phyloP scores from a whole-genome alignment of 2,113 vertebrate species.

The Antigone vipio region DNA sequence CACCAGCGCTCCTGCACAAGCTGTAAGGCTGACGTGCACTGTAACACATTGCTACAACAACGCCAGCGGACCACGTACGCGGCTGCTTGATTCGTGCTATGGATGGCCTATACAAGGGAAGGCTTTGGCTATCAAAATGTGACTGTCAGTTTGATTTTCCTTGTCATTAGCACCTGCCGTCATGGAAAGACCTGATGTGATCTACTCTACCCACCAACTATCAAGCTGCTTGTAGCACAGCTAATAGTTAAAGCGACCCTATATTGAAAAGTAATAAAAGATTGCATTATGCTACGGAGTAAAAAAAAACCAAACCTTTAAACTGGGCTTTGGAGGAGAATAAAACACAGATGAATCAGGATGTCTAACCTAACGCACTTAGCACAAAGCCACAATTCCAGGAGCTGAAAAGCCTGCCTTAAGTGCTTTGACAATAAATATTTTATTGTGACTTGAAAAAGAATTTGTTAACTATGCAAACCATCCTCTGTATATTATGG shows the following conservation, averaged over 20 bases:
- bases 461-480: slow-evolving; percentile 45
- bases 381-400: background rate
- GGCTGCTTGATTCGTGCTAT: background rate
- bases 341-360: background rate
- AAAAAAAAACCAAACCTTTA: background rate
- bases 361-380: background rate
- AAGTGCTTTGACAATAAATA: slow-evolving; percentile 50
- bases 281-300: background rate
- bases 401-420: background rate
- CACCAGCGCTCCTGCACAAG: background rate
- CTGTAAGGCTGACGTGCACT: background rate
- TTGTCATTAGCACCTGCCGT: background rate
- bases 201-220: background rate
- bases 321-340: background rate
- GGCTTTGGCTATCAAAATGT: background rate
- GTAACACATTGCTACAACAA: fast-evolving
- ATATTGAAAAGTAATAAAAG: background rate
- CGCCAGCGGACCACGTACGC: background rate
- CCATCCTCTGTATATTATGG: background rate
- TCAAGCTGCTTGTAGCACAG: background rate
- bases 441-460: slow-evolving; percentile 15
- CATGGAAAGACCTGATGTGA: background rate
- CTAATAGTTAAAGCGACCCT: background rate
- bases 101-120: background rate
- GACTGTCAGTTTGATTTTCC: background rate